These are phyloP conservation scores for Riptortus pedestris DNA, from an alignment of 1,140 invertebrate genomes.

Conservation along the genomic window DNA sequence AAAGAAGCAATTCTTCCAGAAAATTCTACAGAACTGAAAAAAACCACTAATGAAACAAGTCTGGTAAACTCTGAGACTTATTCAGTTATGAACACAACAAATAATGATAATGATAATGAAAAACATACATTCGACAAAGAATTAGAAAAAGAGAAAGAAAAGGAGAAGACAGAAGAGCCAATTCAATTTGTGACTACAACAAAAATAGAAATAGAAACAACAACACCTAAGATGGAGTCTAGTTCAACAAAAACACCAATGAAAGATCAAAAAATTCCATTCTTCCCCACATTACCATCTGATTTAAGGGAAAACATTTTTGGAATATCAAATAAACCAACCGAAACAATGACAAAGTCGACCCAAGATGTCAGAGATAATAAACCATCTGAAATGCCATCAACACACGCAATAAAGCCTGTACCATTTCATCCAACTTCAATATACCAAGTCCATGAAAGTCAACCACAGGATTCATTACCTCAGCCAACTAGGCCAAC, in stretches of 20 bases:
- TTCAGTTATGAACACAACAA: too few relatives aligned
- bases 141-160: too few relatives aligned
- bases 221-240: not conserved
- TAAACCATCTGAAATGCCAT: not conserved
- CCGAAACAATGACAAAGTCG: not conserved
- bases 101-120: too few relatives aligned
- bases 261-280: not conserved
- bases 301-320: not conserved
- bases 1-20: too few relatives aligned
- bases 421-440: not conserved
- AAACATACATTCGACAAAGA: too few relatives aligned
- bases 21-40: too few relatives aligned
- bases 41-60: too few relatives aligned
- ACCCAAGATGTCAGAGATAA: not conserved
- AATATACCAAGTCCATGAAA: too few relatives aligned
- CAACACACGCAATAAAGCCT: not conserved
- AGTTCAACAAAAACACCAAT: not conserved
- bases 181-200: not conserved
- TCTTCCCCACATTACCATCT: not conserved
- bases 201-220: not conserved
- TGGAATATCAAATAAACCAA: not conserved
- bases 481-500: not conserved
- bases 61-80: too few relatives aligned
- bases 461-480: not conserved
- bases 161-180: not conserved